phyloP scores from a whole-genome alignment of 1,140 invertebrate species.

The Stegodyphus dumicola region DNA sequence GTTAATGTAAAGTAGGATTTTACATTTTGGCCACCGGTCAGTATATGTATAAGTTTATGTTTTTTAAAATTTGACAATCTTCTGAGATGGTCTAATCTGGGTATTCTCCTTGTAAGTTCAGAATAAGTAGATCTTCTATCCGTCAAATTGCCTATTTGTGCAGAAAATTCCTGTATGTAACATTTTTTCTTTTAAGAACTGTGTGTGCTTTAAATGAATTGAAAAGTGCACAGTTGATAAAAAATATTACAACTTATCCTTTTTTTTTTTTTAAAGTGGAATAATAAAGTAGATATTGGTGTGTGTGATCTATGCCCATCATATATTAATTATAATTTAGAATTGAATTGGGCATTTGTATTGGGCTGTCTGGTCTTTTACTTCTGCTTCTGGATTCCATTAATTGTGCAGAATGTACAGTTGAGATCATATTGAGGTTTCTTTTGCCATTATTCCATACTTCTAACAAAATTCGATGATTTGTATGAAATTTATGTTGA shows the following conservation, averaged over 20 bases:
- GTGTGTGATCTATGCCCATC: too few relatives aligned
- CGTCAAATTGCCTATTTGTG: background rate
- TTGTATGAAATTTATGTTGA: background rate
- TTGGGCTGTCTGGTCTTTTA: too few relatives aligned
- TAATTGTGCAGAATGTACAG: conserved; percentile 18
- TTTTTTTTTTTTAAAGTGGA: background rate
- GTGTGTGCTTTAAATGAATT: too few relatives aligned
- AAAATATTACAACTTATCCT: too few relatives aligned
- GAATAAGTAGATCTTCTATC: too few relatives aligned
- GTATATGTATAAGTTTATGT: background rate
- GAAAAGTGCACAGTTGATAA: too few relatives aligned
- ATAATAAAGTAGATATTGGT: too few relatives aligned
- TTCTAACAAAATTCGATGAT: background rate
- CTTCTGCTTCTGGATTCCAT: conserved; percentile 13
- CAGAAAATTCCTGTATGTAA: conserved; percentile 9
- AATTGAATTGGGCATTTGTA: too few relatives aligned
- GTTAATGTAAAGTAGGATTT: background rate
- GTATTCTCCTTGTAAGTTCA: too few relatives aligned
- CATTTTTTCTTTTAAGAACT: background rate
- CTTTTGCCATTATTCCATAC: conserved; percentile 25
- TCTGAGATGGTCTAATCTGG: background rate
- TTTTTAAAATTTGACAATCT: background rate
- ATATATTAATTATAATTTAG: background rate
- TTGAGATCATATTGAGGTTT: background rate
- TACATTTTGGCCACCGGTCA: background rate